Conservation (phyloP, 2,888 invertebrate genomes). For the Caprella mutica region DNA sequence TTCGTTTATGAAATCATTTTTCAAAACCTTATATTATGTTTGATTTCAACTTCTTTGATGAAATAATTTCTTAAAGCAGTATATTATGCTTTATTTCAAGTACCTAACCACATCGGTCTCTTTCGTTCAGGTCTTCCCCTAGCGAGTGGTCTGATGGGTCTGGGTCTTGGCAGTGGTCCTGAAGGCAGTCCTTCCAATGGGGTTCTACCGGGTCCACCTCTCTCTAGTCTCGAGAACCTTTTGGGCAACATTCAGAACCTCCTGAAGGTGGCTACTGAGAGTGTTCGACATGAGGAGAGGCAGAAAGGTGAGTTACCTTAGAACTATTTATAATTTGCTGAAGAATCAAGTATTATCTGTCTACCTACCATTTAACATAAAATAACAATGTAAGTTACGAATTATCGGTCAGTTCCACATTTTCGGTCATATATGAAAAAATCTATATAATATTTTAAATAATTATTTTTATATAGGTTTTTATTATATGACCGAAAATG, state of each 20-base stretch:
- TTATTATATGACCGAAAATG: not conserved
- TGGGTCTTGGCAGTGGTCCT: slow-evolving; percentile 21
- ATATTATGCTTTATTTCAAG: too few relatives aligned
- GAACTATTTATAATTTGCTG: too few relatives aligned
- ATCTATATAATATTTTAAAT: not conserved
- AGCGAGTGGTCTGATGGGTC: slow-evolving; percentile 17
- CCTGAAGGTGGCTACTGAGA: slow-evolving; percentile 93
- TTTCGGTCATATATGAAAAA: too few relatives aligned
- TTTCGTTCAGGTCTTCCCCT: slow-evolving; percentile 29
- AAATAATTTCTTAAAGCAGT: too few relatives aligned
- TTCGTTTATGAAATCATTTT: too few relatives aligned
- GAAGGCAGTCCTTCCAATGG: slow-evolving; percentile 7
- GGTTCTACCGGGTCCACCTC: slow-evolving; percentile 21
- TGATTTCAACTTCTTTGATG: too few relatives aligned
- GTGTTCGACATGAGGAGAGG: slow-evolving; percentile 88
- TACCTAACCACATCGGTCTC: too few relatives aligned
- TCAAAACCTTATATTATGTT: too few relatives aligned
- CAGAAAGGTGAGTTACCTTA: slow-evolving; percentile 68
- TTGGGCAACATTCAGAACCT: slow-evolving; percentile 90
- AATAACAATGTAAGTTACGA: not conserved
- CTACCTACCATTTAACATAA: not conserved
- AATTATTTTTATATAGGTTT: slow-evolving; percentile 4
- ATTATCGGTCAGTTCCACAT: not conserved
- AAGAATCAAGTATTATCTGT: too few relatives aligned
- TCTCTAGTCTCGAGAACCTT: slow-evolving; percentile 82